phyloP scores from a whole-genome alignment of 2,113 vertebrate genomes.

The Sinosuthora webbiana region DNA sequence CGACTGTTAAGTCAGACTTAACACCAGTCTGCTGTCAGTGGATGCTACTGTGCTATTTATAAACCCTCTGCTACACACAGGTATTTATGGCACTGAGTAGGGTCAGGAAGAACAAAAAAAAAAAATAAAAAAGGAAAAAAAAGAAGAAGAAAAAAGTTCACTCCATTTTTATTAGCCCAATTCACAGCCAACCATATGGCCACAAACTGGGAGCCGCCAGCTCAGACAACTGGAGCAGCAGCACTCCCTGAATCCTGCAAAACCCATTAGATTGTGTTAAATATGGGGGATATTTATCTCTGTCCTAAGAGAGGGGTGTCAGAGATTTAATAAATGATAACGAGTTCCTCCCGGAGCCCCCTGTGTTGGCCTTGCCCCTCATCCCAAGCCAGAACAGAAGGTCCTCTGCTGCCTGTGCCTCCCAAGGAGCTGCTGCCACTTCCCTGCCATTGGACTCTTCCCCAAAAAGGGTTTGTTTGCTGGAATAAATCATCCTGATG shows the following conservation, averaged over 20 bases:
- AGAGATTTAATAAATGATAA: constrained; percentile 28
- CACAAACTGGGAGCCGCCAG: constrained; percentile 27
- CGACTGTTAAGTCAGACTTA: constrained; percentile 15
- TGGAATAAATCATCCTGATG: background rate
- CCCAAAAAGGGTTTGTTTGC: background rate
- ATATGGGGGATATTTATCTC: background rate
- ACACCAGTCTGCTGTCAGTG: constrained; percentile 43
- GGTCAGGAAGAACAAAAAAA: constrained; percentile 47
- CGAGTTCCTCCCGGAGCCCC: background rate
- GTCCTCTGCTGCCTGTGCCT: background rate
- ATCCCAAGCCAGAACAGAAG: background rate
- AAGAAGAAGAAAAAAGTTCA: background rate
- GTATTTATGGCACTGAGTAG: constrained; percentile 67
- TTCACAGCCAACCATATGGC: constrained; percentile 66
- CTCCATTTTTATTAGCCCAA: constrained; percentile 52
- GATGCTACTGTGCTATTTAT: constrained; percentile 71
- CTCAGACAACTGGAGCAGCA: constrained; percentile 41
- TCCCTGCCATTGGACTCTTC: background rate
- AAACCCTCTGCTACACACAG: constrained; percentile 57
- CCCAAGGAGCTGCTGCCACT: background rate
- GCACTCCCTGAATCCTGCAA: constrained; percentile 19
- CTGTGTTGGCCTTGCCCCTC: background rate
- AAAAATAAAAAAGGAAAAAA: background rate
- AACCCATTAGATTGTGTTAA: constrained; percentile 24
- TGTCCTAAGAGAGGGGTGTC: background rate